These are phyloP conservation scores for Branchellion lobata DNA, from an alignment of 2,888 invertebrate species.

Conservation along the genomic window DNA sequence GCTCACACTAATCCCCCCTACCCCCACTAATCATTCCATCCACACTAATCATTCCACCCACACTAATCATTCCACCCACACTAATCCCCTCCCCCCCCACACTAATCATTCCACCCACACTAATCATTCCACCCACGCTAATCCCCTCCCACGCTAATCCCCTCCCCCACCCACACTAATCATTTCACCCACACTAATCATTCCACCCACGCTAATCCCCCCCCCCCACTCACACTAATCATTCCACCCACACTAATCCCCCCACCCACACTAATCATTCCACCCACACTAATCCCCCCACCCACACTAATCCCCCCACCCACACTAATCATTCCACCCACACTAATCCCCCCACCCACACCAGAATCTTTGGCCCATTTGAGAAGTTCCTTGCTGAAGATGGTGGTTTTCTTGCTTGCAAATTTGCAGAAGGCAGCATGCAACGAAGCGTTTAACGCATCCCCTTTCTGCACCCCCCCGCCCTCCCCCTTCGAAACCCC, in stretches of 20 bases:
- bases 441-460: not conserved
- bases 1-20: no score
- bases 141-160: no score
- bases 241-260: not conserved
- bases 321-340: not conserved
- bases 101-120: not conserved
- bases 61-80: no score
- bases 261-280: no score
- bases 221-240: no score
- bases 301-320: not conserved
- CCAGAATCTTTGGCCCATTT: conserved; percentile 17
- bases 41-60: no score
- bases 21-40: no score
- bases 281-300: no score
- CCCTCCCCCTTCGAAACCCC: not conserved
- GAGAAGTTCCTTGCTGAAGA: not conserved
- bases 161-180: no score
- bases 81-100: no score
- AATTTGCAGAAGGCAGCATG: conserved; percentile 24
- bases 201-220: not conserved
- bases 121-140: not conserved
- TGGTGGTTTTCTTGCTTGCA: not conserved
- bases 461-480: not conserved
- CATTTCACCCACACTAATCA: no score
- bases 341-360: not conserved